phyloP scores from a whole-genome alignment of 1,140 invertebrate genomes.

The Teleogryllus occipitalis region DNA sequence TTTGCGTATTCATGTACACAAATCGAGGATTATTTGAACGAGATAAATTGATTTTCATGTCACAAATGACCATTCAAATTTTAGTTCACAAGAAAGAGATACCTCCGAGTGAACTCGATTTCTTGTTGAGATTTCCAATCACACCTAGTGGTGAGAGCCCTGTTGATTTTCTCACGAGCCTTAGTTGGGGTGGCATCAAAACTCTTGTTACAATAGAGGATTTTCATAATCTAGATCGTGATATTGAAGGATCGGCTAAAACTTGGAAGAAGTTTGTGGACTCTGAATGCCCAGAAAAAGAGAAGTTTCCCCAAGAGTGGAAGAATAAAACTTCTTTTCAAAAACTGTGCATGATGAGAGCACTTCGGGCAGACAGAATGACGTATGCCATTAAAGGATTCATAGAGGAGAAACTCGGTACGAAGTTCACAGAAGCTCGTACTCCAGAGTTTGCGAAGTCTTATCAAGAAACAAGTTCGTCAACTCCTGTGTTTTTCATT shows the following conservation, averaged over 20 bases:
- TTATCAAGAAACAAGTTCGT: conserved; percentile 73
- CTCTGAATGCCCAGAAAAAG: conserved; percentile 82
- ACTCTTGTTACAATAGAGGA: conserved; percentile 67
- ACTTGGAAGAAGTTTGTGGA: conserved; percentile 89
- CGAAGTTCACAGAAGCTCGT: conserved; percentile 70
- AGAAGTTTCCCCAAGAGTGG: conserved; percentile 94
- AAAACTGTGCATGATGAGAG: conserved; percentile 82
- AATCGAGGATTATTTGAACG: conserved; percentile 84
- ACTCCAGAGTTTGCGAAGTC: conserved; percentile 75
- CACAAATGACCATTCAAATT: conserved; percentile 73
- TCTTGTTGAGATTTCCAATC: conserved; percentile 72
- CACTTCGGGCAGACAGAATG: conserved; percentile 52
- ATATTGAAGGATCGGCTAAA: conserved; percentile 86
- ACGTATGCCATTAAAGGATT: conserved; percentile 65
- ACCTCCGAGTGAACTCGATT: conserved; percentile 68
- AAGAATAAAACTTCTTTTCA: conserved; percentile 86
- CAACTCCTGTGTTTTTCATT: conserved; percentile 89
- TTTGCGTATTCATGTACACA: conserved; percentile 78
- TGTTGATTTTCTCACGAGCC: conserved; percentile 75
- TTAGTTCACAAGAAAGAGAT: conserved; percentile 59
- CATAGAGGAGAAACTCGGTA: conserved; percentile 78
- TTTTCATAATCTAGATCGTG: conserved; percentile 81
- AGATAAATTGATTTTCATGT: conserved; percentile 86
- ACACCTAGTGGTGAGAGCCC: conserved; percentile 58
- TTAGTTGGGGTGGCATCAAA: conserved; percentile 81